Base-by-base conservation (phyloP, 2,797 vertebrate genomes). In the Ceryle rudis region DNA sequence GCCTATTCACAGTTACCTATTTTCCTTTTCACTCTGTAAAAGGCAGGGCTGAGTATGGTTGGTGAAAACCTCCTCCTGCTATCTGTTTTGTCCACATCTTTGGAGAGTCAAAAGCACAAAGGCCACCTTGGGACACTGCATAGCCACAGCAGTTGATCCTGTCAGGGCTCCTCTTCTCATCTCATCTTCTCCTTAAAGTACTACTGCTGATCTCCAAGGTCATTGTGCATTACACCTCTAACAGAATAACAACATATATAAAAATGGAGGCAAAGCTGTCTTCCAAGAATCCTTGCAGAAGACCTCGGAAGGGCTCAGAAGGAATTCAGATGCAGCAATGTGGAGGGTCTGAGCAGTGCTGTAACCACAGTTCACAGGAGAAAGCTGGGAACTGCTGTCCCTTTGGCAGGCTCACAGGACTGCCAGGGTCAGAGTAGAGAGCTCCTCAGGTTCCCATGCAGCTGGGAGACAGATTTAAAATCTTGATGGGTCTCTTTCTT, bases 331-430 rank as follows among this genome's bases (percentile, higher is more conserved):
- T 2, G 4, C 57, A 20, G 7, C 33, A 29, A 19, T 0, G 1
- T 4, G 18, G 44, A 39, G 17, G 39, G 58, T 58, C 28, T 9
- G 29, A 52, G 66, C 23, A 31, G 3, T n/a, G 21, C 18, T 21
- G n/a, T 2, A 55, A 10, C 5, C 0, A 0, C 42, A 11, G 28
- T 1, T 10, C n/a, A 20, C 31, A 35, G 70, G 16, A 69, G 41
- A 57, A 44, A 77, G 14, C 21, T 47, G 73, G 49, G 11, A 54
- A 18, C 22, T 17, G 14, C 21, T 41, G 17, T 29, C 9, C 23
- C 41, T 74, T 47, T 1, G 6, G 16, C 16, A 64, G 37, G 18
- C 35, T 23, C 20, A 55, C 42, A n/a, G 70, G 25, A 31, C 72
- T 39, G 49, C 47, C 25, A 58, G 31, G 14, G 19, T 20, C n/a